A percentile compares a stretch with the other conserved stretches of the same genome.
Conservation (phyloP, 2,888 invertebrate genomes). For the Pristionchus exspectatus region DNA sequence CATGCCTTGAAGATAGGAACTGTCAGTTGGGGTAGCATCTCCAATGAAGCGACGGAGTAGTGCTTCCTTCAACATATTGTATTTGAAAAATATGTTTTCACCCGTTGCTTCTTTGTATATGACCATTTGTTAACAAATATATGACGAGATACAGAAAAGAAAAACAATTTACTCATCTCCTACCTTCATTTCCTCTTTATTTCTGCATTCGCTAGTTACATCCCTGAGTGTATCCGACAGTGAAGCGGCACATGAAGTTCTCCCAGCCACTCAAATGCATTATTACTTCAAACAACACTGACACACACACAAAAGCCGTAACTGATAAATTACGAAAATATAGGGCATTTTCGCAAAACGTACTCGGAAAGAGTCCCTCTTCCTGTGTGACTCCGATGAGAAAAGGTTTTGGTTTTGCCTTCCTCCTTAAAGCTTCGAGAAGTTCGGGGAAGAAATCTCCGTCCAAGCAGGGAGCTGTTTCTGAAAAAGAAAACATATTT, state of each 20-base stretch:
- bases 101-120: too few species aligned
- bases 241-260: not conserved
- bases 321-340: constrained; percentile 40
- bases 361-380: not conserved
- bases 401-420: not conserved
- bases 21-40: not conserved
- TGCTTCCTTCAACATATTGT: not conserved
- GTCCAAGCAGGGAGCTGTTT: not conserved
- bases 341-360: not conserved
- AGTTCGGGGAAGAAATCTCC: constrained; percentile 26
- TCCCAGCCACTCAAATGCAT: not conserved
- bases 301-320: too few species aligned
- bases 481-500: not conserved
- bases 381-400: constrained; percentile 10
- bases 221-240: not conserved
- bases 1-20: not conserved
- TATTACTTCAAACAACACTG: too few species aligned
- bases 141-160: too few species aligned
- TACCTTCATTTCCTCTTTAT: not conserved
- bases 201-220: not conserved
- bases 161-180: not conserved
- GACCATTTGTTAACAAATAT: too few species aligned
- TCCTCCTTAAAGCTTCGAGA: not conserved
- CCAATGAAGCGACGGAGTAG: not conserved
- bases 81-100: too few species aligned